A percentile compares a stretch with the other conserved stretches of the same genome.
These are phyloP conservation scores for Dromococcyx pavoninus DNA, from an alignment of 2,797 vertebrate genomes.

Conservation along the genomic window DNA sequence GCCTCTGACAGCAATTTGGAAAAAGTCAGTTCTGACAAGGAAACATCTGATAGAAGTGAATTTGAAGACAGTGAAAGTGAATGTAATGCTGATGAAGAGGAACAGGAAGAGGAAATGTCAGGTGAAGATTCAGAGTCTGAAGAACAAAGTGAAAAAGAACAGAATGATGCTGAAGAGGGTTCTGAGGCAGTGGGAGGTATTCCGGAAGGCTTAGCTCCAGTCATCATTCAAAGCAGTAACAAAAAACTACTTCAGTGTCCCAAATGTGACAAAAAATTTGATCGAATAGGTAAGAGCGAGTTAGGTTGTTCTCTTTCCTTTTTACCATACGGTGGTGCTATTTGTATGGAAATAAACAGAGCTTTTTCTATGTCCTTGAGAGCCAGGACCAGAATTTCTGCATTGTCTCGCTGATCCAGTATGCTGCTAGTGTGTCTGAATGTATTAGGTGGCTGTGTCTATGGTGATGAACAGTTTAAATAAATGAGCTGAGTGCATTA, in stretches of 20 bases:
- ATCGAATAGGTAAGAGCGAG: constrained; percentile 89
- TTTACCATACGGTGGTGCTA: background rate
- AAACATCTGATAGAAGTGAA: constrained; percentile 67
- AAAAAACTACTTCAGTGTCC: constrained; percentile 93
- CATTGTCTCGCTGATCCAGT: background rate
- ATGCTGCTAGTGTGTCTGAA: background rate
- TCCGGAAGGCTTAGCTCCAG: constrained; percentile 87
- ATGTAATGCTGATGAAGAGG: constrained; percentile 72
- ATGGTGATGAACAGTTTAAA: background rate
- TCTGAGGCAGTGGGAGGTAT: constrained; percentile 74
- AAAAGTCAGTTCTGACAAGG: constrained; percentile 63
- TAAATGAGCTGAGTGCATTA: background rate
- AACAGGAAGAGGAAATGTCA: constrained; percentile 66
- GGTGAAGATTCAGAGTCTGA: constrained; percentile 70
- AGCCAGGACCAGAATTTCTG: background rate
- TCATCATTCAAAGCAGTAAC: constrained; percentile 85
- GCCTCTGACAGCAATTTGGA: constrained; percentile 60
- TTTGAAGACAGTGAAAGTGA: constrained; percentile 77
- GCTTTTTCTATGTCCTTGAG: background rate
- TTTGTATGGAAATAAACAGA: background rate
- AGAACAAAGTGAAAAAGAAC: constrained; percentile 71
- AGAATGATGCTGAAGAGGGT: constrained; percentile 68
- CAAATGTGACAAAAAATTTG: constrained; percentile 95
- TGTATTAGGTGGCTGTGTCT: background rate
- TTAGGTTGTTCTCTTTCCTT: background rate